Evolutionary conservation across 2,113 vertebrate species (phyloP), one percentile per base, ranked within the genome.

Genomic region (Butorides virescens): DNA sequence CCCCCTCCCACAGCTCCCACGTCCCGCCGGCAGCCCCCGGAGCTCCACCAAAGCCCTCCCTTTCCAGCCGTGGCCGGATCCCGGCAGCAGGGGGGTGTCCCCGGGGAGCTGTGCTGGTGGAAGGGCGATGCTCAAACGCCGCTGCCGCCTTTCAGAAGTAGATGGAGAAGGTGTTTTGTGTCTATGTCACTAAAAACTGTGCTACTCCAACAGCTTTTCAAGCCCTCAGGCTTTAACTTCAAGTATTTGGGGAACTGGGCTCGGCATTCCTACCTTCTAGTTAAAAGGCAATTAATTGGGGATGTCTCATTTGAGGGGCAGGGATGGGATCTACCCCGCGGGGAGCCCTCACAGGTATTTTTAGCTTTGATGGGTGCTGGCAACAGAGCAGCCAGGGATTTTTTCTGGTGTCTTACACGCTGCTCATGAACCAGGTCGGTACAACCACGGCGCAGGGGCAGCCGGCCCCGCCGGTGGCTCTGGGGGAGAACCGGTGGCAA

Each of bases 401-500:
- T 82, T 72, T 72, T n/a, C 29, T 23, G 8, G 29, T 11, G 13
- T 32, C 29, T 50, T 30, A 36, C 1, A 2, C 0, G 9, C 37
- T 0, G 0, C 26, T 61, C 39, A 56, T 61, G 66, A 82, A 13
- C 55, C 19, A 3, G 0, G 0, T 34, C 0, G 0, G 63, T 30
- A 11, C 34, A 70, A 16, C 29, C 15, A 22, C 2, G 2, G 47
- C 3, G 2, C 66, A 34, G 56, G 42, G 47, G 37, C 34, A 52
- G 42, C 37, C 1, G 0, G 39, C 34, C 30, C 59, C 1, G 0
- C 13, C 3, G 0, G 0, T 19, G 72, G 20, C 46, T 77, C n/a
- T 44, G n/a, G 9, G 46, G 17, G 18, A 55, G 10, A 36, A 34
- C 14, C 1, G 7, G 34, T 3, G 1, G 32, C 63, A 37, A 59